Conservation (phyloP, 2,797 vertebrate genomes). For the Myotis myotis region DNA sequence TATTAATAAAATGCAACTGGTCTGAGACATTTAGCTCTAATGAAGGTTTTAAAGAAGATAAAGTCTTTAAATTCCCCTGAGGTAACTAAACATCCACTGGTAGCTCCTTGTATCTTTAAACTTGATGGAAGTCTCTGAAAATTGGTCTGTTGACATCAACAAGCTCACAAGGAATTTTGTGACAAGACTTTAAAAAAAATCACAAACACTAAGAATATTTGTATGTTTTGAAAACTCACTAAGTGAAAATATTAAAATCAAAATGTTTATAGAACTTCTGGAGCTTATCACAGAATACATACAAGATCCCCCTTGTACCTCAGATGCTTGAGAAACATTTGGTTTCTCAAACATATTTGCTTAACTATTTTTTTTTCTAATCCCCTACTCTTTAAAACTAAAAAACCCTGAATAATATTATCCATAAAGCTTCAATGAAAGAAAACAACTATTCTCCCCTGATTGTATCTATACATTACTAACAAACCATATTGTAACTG, state of each 20-base stretch:
- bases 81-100: not conserved
- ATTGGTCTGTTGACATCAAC: not conserved
- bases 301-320: rapidly evolving
- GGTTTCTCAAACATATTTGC: not conserved
- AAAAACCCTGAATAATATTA: not conserved
- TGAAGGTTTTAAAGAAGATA: not conserved
- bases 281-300: not conserved
- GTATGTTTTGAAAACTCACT: not conserved
- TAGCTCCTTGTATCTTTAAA: not conserved
- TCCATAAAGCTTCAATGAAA: not conserved
- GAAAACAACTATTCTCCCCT: not conserved
- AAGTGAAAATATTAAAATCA: slow-evolving; percentile 1
- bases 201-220: not conserved
- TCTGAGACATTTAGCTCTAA: not conserved
- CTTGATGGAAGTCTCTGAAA: not conserved
- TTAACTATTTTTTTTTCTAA: not conserved
- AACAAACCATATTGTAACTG: not conserved
- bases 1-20: not conserved
- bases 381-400: not conserved
- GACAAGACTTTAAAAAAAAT: not conserved
- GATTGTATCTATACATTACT: not conserved
- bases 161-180: not conserved
- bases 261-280: not conserved
- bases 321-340: not conserved
- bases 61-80: not conserved